Evolutionary conservation across 2,888 invertebrate genomes (phyloP).

Genomic region (Carpatolechia fugitivella): DNA sequence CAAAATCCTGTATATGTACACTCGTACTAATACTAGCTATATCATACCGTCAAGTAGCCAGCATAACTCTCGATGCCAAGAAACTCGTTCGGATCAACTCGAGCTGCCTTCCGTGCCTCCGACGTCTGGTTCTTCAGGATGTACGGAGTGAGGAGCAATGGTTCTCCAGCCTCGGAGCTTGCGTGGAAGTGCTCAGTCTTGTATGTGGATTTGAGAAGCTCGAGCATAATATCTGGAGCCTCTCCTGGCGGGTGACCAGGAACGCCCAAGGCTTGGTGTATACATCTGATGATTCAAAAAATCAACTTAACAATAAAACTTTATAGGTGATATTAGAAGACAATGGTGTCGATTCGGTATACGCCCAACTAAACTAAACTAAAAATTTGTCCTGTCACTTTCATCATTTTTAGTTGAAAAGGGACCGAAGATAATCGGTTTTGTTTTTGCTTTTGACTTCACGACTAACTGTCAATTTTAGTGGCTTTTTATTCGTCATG

Average conservation of each 20-base stretch:
- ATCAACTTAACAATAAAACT: no score
- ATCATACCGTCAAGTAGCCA: constrained; percentile 67
- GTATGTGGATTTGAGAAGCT: constrained; percentile 65
- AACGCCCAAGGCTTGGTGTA: background rate
- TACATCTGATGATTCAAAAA: background rate
- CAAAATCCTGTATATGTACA: no score
- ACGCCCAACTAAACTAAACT: no score
- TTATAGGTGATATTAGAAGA: no score
- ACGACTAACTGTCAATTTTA: no score
- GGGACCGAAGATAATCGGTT: no score
- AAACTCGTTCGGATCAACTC: constrained; percentile 57
- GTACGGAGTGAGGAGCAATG: constrained; percentile 75
- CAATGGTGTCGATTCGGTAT: no score
- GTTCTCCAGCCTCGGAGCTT: constrained; percentile 62
- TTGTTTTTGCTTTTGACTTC: no score
- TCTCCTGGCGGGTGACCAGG: constrained; percentile 28
- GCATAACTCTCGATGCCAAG: constrained; percentile 71
- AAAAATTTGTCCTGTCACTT: no score
- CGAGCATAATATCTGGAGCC: constrained; percentile 35
- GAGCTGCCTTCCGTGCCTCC: constrained; percentile 68
- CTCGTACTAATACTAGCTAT: no score
- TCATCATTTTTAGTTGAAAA: no score
- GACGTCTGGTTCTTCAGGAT: constrained; percentile 74
- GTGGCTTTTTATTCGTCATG: no score
- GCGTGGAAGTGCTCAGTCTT: constrained; percentile 41